Percentiles rank a stretch among this genome's conserved stretches.
Conservation (phyloP, 2,797 vertebrate genomes). For the Podarcis lilfordi region DNA sequence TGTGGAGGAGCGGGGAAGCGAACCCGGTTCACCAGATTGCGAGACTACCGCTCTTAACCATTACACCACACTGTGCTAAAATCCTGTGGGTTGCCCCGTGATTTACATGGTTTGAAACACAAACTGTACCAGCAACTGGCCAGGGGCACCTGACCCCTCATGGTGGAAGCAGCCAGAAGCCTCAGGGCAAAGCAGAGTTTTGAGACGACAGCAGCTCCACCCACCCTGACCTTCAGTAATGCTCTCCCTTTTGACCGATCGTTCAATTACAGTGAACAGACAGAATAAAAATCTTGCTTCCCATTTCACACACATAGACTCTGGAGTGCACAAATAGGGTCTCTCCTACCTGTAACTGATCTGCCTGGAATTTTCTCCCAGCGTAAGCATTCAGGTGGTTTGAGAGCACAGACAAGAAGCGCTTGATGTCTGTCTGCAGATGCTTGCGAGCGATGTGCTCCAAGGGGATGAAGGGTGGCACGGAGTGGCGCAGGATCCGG, state of each 20-base stretch:
- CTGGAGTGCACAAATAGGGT: neutral
- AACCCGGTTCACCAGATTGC: too few species aligned
- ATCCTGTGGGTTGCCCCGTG: too few species aligned
- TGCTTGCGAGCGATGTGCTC: conserved; percentile 74
- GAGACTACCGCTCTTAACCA: too few species aligned
- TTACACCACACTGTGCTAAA: too few species aligned
- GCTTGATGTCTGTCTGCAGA: conserved; percentile 79
- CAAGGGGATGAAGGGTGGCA: conserved; percentile 88
- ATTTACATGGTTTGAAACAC: too few species aligned
- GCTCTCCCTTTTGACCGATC: neutral
- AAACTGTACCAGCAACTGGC: too few species aligned
- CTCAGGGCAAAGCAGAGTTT: neutral
- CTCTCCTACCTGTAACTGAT: conserved; percentile 84
- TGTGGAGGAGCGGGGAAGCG: too few species aligned
- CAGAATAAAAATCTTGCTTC: neutral
- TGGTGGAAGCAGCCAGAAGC: neutral
- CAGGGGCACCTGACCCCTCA: neutral
- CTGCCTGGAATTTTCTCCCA: conserved; percentile 86
- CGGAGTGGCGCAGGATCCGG: conserved; percentile 82
- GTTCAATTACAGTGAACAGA: neutral
- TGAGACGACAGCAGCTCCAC: neutral
- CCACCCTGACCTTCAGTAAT: neutral
- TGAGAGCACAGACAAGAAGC: conserved; percentile 81
- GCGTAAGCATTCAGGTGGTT: conserved; percentile 84
- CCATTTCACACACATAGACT: too few species aligned